phyloP scores from a whole-genome alignment of 2,797 vertebrate species.

The Sebastes vulpes region DNA sequence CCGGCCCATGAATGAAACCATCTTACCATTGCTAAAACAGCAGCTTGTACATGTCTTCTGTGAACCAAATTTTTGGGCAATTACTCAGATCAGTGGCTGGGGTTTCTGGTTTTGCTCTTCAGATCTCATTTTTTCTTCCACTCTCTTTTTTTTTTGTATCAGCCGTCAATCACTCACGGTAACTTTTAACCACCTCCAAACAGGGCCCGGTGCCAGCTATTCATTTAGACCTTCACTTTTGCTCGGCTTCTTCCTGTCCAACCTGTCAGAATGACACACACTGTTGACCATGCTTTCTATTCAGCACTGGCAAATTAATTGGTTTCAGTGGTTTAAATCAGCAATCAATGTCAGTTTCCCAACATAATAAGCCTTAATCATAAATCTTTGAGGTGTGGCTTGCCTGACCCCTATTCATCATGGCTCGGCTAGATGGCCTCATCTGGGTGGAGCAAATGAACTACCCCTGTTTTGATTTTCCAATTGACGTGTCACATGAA shows the following conservation, averaged over 20 bases:
- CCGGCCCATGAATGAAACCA: constrained; percentile 74
- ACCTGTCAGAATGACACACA: constrained; percentile 87
- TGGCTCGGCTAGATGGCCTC: constrained; percentile 86
- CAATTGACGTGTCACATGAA: constrained; percentile 93
- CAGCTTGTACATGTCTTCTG: constrained; percentile 79
- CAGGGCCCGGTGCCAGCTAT: constrained; percentile 76
- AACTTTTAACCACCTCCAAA: constrained; percentile 85
- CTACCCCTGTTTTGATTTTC: constrained; percentile 95
- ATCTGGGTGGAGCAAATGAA: constrained; percentile 94
- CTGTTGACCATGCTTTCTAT: constrained; percentile 87
- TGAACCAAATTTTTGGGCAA: constrained; percentile 83
- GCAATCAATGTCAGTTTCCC: constrained; percentile 89
- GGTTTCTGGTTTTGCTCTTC: constrained; percentile 65
- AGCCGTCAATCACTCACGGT: constrained; percentile 82
- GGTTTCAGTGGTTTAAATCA: constrained; percentile 86
- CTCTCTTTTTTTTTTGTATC: constrained; percentile 66
- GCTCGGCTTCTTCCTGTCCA: constrained; percentile 74
- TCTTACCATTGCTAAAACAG: constrained; percentile 83
- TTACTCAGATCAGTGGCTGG: constrained; percentile 84
- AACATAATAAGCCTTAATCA: constrained; percentile 89
- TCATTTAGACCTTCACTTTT: constrained; percentile 80
- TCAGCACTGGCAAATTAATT: constrained; percentile 84
- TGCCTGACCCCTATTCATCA: constrained; percentile 82
- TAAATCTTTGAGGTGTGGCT: constrained; percentile 87
- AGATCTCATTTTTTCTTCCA: constrained; percentile 57